Evolutionary conservation across 2,797 vertebrate genomes (phyloP).

Genomic region (Echeneis naucrates): DNA sequence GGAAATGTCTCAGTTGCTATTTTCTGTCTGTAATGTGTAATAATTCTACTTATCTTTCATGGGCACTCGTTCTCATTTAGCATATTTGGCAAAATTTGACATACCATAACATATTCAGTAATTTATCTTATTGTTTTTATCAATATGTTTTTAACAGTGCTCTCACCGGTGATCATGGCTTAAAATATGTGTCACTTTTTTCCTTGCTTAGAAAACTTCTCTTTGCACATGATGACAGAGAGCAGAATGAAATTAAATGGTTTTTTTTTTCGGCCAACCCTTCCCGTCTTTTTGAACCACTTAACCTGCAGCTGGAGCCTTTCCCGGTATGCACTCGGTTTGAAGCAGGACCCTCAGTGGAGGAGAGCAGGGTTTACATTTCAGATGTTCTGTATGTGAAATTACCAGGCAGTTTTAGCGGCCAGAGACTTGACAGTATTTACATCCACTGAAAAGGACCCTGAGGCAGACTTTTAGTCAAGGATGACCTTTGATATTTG

Average conservation of each 20-base stretch:
- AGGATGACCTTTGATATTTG: conserved; percentile 4
- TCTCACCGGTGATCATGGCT: too few species aligned
- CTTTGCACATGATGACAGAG: not conserved
- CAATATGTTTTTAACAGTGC: not conserved
- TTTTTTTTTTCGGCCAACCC: not conserved
- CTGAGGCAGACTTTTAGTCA: conserved; percentile 2
- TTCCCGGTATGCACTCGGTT: not conserved
- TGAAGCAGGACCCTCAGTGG: not conserved
- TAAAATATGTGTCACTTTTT: not conserved
- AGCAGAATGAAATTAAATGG: not conserved
- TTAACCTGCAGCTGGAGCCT: not conserved
- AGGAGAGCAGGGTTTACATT: not conserved
- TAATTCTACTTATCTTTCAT: too few species aligned
- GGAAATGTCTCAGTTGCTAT: too few species aligned
- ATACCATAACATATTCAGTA: too few species aligned
- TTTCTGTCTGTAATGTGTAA: too few species aligned
- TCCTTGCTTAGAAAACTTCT: not conserved
- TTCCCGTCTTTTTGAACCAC: not conserved
- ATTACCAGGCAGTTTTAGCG: not conserved
- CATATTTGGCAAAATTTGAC: too few species aligned
- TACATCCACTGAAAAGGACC: not conserved
- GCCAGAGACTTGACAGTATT: not conserved
- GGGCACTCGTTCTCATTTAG: too few species aligned
- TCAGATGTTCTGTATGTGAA: not conserved
- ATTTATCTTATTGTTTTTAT: too few species aligned